Percentiles rank a stretch among this genome's conserved stretches.
These are phyloP conservation scores for Dunckerocampus dactyliophorus DNA, from an alignment of 2,113 vertebrate genomes.

Conservation along the genomic window DNA sequence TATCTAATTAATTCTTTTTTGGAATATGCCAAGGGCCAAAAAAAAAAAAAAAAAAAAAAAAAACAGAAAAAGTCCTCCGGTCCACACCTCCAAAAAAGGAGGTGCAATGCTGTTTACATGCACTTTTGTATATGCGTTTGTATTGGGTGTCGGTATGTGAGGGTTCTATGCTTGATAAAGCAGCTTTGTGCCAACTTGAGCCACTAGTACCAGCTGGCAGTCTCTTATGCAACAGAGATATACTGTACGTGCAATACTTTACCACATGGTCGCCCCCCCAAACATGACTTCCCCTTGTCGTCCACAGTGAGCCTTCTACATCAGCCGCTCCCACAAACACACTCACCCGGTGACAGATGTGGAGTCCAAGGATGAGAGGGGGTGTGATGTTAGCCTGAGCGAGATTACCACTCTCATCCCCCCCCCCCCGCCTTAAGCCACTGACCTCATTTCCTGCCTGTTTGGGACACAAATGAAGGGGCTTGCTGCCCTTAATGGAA, in stretches of 20 bases:
- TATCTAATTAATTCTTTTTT: too few relatives aligned
- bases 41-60: too few relatives aligned
- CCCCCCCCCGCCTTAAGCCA: constrained; percentile 49
- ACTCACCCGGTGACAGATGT: constrained; percentile 21
- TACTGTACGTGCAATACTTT: constrained; percentile 15
- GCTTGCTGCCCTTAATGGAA: constrained; percentile 25
- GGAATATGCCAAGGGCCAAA: too few relatives aligned
- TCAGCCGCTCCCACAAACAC: constrained; percentile 17
- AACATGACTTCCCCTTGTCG: constrained; percentile 1
- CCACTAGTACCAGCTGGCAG: constrained; percentile 63
- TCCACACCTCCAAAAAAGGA: too few relatives aligned
- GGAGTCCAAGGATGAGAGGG: constrained; percentile 22
- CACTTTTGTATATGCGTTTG: constrained; percentile 14
- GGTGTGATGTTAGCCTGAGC: constrained; percentile 32
- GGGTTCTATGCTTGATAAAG: constrained; percentile 54
- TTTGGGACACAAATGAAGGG: constrained; percentile 21
- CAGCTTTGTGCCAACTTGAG: constrained; percentile 70
- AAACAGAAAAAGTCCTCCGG: too few relatives aligned
- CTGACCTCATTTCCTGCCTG: constrained; percentile 57
- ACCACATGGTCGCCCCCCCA: constrained; percentile 17
- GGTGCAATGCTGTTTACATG: constrained; percentile 9
- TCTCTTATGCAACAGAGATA: constrained; percentile 54
- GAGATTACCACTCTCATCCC: constrained; percentile 54
- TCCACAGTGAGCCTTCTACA: constrained; percentile 7
- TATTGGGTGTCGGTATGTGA: constrained; percentile 14